Evolutionary conservation across 2,888 invertebrate species (phyloP).

Genomic region (Polylopha cassiicola): DNA sequence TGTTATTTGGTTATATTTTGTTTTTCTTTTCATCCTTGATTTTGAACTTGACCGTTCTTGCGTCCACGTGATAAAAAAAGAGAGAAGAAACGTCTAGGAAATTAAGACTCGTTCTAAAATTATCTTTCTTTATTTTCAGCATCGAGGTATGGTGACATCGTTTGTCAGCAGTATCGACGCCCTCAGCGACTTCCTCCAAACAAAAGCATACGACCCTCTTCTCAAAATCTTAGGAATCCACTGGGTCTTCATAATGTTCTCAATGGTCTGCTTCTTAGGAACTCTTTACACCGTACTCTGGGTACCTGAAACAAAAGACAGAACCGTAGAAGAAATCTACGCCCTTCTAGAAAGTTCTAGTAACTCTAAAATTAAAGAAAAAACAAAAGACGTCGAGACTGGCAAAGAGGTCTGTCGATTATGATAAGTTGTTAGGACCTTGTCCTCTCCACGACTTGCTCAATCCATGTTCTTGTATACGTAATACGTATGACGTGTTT

Average conservation of each 20-base stretch:
- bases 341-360: constrained; percentile 54
- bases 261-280: constrained; percentile 61
- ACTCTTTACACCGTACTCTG: constrained; percentile 63
- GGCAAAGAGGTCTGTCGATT: constrained; percentile 58
- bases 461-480: constrained; percentile 6
- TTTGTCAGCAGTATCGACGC: constrained; percentile 64
- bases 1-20: too few relatives aligned
- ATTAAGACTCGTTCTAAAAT: neutral
- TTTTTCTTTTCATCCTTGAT: too few relatives aligned
- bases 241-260: constrained; percentile 71
- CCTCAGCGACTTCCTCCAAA: constrained; percentile 67
- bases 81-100: too few relatives aligned
- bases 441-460: constrained; percentile 12
- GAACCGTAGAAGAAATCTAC: constrained; percentile 63
- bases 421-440: constrained; percentile 32
- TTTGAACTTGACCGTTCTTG: too few relatives aligned
- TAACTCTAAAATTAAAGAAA: constrained; percentile 60
- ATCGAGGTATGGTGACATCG: constrained; percentile 68
- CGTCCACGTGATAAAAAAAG: too few relatives aligned
- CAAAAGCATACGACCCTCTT: constrained; percentile 66
- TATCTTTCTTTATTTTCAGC: constrained; percentile 40
- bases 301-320: constrained; percentile 68
- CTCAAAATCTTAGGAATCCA: constrained; percentile 66
- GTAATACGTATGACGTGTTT: constrained; percentile 18
- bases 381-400: constrained; percentile 54